These are phyloP conservation scores for Peromyscus attwateri DNA, from an alignment of 2,797 vertebrate species.

Conservation along the genomic window DNA sequence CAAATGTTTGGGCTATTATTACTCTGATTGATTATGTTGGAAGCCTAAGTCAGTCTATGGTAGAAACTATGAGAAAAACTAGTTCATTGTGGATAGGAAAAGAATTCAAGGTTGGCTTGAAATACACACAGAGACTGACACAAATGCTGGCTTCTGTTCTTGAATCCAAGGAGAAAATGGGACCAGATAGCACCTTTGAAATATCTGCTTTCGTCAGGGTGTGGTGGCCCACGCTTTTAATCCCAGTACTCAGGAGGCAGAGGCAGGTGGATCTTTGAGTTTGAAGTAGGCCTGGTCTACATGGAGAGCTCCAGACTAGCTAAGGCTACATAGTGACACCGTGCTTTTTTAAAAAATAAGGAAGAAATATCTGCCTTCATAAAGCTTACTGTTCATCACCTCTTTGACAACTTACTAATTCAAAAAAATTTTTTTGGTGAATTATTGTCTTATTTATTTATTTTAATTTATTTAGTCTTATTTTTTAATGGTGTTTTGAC, in stretches of 20 bases:
- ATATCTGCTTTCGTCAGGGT: background rate
- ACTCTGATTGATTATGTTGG: background rate
- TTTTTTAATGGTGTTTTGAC: too few species aligned
- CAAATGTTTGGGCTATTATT: background rate
- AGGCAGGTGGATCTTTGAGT: background rate
- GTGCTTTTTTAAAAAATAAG: background rate
- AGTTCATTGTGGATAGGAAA: background rate
- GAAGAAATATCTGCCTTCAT: background rate
- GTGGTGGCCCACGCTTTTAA: background rate
- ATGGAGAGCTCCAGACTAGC: background rate
- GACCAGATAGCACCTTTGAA: background rate
- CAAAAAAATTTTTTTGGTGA: too few species aligned
- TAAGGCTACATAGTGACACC: background rate
- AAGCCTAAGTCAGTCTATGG: background rate
- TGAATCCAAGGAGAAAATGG: background rate
- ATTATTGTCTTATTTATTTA: too few species aligned
- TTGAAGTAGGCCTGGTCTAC: too few species aligned
- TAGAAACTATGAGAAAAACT: background rate
- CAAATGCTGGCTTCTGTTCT: background rate
- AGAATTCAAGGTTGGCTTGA: background rate
- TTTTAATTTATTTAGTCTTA: too few species aligned
- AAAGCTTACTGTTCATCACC: background rate
- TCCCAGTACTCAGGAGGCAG: background rate
- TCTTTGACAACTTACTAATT: background rate
- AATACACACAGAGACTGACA: background rate